These are phyloP conservation scores for Misgurnus anguillicaudatus DNA, from an alignment of 2,113 vertebrate genomes.

Conservation along the genomic window DNA sequence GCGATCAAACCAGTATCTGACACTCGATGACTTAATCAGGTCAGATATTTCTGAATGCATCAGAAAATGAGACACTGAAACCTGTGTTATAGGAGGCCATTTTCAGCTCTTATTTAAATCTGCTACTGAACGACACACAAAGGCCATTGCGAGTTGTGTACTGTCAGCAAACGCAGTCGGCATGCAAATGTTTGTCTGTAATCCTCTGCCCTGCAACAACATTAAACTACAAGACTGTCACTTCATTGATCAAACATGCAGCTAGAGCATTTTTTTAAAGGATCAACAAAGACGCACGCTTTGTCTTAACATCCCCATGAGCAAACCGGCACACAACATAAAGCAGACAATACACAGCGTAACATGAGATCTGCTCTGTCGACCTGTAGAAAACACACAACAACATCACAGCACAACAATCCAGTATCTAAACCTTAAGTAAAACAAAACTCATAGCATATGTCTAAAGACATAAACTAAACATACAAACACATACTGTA, in stretches of 20 bases:
- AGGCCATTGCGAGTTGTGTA: constrained; percentile 17
- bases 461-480: no score
- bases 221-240: background rate
- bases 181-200: constrained; percentile 34
- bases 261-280: background rate
- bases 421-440: no score
- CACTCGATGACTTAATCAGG: background rate
- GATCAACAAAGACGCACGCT: constrained; percentile 18
- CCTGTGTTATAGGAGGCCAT: constrained; percentile 17
- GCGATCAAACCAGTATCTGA: background rate
- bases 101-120: constrained; percentile 22
- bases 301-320: constrained; percentile 7
- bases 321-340: constrained; percentile 24
- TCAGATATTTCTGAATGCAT: constrained; percentile 15
- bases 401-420: background rate
- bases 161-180: background rate
- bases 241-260: background rate
- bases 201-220: background rate
- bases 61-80: background rate
- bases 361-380: constrained; percentile 18
- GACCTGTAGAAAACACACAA: constrained; percentile 13
- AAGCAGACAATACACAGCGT: constrained; percentile 4
- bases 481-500: background rate
- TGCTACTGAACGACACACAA: constrained; percentile 21
- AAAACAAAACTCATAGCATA: no score